phyloP scores from a whole-genome alignment of 2,113 vertebrate species.

The Paramisgurnus dabryanus region DNA sequence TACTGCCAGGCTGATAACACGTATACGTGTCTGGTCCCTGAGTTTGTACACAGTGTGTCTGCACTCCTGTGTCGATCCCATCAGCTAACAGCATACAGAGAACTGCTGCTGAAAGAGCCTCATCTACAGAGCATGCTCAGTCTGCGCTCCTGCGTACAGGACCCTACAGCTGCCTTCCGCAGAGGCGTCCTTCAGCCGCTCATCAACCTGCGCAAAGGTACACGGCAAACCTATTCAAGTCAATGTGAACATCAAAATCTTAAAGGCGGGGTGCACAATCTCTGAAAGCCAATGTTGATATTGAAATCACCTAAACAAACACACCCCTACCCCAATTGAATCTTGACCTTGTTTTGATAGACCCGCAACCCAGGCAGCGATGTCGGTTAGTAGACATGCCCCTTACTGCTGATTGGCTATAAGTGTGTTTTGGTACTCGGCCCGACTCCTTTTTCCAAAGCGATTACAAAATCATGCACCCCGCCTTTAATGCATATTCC shows the following conservation, averaged over 20 bases:
- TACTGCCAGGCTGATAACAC: slow-evolving; percentile 99
- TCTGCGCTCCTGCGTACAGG: slow-evolving; percentile 94
- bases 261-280: too few relatives aligned
- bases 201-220: slow-evolving; percentile 85
- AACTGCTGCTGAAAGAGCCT: slow-evolving; percentile 87
- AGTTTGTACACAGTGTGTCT: slow-evolving; percentile 93
- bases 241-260: neutral
- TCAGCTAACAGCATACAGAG: slow-evolving; percentile 85
- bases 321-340: too few relatives aligned
- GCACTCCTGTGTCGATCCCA: slow-evolving; percentile 89
- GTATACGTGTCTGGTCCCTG: slow-evolving; percentile 94
- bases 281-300: too few relatives aligned
- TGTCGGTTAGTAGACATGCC: too few relatives aligned
- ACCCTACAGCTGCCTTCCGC: slow-evolving; percentile 87
- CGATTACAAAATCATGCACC: too few relatives aligned
- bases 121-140: slow-evolving; percentile 94
- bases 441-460: too few relatives aligned
- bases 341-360: too few relatives aligned
- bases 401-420: too few relatives aligned
- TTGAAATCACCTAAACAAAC: too few relatives aligned
- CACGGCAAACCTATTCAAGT: neutral
- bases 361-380: too few relatives aligned
- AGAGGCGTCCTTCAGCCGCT: slow-evolving; percentile 93
- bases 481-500: too few relatives aligned
- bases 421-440: too few relatives aligned